A percentile compares a stretch with the other conserved stretches of the same genome.
Evolutionary conservation across 2,888 invertebrate genomes (phyloP).

Genomic region (Rugalucina vietnamica): DNA sequence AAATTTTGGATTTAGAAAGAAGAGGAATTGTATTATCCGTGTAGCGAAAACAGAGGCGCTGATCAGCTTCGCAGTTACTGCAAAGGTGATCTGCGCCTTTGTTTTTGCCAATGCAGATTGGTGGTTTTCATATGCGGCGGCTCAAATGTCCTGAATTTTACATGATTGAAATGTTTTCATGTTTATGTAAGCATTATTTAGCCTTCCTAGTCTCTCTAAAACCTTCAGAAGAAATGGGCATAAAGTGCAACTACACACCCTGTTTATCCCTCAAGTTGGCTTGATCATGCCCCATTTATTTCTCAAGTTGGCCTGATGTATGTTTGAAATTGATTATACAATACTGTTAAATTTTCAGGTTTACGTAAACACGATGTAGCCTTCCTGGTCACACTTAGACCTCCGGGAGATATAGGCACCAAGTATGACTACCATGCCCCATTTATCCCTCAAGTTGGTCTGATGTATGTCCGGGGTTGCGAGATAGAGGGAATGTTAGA

Average conservation of each 20-base stretch:
- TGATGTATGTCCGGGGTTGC: slow-evolving; percentile 96
- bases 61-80: too few species aligned
- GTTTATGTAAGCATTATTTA: slow-evolving; percentile 97
- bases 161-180: slow-evolving; percentile 75
- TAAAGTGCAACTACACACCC: slow-evolving; percentile 79
- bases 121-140: too few species aligned
- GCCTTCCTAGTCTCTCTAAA: slow-evolving; percentile 97
- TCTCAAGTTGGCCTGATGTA: slow-evolving; percentile 94
- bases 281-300: slow-evolving; percentile 91
- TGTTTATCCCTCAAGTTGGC: too few species aligned
- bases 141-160: too few species aligned
- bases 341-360: slow-evolving; percentile 80
- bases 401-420: slow-evolving; percentile 91
- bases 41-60: too few species aligned
- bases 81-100: too few species aligned
- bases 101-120: too few species aligned
- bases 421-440: slow-evolving; percentile 86
- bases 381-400: slow-evolving; percentile 96
- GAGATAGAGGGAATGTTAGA: slow-evolving; percentile 99
- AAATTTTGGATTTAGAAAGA: too few species aligned
- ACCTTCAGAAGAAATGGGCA: slow-evolving; percentile 93
- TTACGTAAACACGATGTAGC: slow-evolving; percentile 99
- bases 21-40: too few species aligned
- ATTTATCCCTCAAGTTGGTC: slow-evolving; percentile 96
- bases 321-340: neutral